These are phyloP conservation scores for Ceramica pisi DNA, from an alignment of 2,888 invertebrate genomes.

Conservation along the genomic window DNA sequence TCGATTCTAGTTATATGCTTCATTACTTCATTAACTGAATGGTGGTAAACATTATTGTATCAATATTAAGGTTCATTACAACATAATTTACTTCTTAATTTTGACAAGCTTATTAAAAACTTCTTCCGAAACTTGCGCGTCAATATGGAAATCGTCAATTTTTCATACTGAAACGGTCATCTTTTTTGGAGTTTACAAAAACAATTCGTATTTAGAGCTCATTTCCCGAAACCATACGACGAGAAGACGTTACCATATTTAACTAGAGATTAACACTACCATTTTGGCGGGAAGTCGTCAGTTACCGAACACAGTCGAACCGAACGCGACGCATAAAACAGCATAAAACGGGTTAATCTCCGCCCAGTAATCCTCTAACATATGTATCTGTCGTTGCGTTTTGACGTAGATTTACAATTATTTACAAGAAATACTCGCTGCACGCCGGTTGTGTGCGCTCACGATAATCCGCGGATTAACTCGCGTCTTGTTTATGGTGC, in stretches of 20 bases:
- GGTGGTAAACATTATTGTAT: neutral
- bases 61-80: slow-evolving; percentile 10
- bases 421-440: slow-evolving; percentile 85
- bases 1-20: slow-evolving; percentile 9
- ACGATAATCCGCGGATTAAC: slow-evolving; percentile 87
- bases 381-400: slow-evolving; percentile 89
- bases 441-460: slow-evolving; percentile 85
- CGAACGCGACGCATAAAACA: slow-evolving; percentile 84
- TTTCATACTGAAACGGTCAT: slow-evolving; percentile 37
- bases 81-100: slow-evolving; percentile 17
- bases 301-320: slow-evolving; percentile 73
- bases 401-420: slow-evolving; percentile 91
- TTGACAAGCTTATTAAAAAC: slow-evolving; percentile 13
- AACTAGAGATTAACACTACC: slow-evolving; percentile 82
- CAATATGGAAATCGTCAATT: slow-evolving; percentile 45
- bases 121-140: slow-evolving; percentile 1
- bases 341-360: slow-evolving; percentile 88
- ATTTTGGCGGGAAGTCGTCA: slow-evolving; percentile 86
- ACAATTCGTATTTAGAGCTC: slow-evolving; percentile 81
- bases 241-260: slow-evolving; percentile 81
- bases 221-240: slow-evolving; percentile 77
- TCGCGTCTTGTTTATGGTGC: slow-evolving; percentile 85
- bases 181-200: slow-evolving; percentile 72
- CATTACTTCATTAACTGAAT: slow-evolving; percentile 12
- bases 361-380: slow-evolving; percentile 86